Conservation (phyloP, 2,113 vertebrate species). For the Equus przewalskii region DNA sequence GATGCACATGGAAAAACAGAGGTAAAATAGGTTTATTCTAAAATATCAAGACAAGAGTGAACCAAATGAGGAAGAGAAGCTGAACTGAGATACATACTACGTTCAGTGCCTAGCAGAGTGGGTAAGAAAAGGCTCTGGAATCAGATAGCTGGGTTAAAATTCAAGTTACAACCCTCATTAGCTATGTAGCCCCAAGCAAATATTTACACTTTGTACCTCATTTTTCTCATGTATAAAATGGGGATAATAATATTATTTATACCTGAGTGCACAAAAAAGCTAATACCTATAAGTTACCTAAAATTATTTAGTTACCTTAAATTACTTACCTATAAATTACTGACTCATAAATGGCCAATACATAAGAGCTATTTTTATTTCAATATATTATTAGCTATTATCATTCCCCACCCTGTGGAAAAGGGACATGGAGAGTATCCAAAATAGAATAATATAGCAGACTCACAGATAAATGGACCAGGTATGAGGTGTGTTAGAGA, state of each 20-base stretch:
- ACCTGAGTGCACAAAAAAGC: not conserved
- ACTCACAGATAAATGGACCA: not conserved
- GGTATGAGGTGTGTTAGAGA: not conserved
- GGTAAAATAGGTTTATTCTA: not conserved
- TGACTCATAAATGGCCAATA: not conserved
- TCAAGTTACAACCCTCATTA: not conserved
- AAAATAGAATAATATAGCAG: not conserved
- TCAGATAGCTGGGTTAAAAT: not conserved
- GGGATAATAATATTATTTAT: not conserved
- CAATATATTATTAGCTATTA: not conserved
- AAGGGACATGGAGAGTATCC: not conserved
- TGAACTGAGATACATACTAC: not conserved
- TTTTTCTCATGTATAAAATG: constrained; percentile 19
- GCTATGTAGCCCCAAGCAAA: not conserved
- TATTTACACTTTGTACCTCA: not conserved
- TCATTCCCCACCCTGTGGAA: not conserved
- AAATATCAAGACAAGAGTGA: not conserved
- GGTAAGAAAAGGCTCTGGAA: not conserved
- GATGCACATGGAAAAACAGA: not conserved
- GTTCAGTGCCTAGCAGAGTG: not conserved
- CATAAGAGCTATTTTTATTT: constrained; percentile 42
- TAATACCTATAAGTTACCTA: not conserved
- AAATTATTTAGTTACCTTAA: not conserved
- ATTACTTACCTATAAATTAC: no score
- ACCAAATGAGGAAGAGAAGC: not conserved